These are phyloP conservation scores for Mythimna impura DNA, from an alignment of 2,888 invertebrate species.

Conservation along the genomic window DNA sequence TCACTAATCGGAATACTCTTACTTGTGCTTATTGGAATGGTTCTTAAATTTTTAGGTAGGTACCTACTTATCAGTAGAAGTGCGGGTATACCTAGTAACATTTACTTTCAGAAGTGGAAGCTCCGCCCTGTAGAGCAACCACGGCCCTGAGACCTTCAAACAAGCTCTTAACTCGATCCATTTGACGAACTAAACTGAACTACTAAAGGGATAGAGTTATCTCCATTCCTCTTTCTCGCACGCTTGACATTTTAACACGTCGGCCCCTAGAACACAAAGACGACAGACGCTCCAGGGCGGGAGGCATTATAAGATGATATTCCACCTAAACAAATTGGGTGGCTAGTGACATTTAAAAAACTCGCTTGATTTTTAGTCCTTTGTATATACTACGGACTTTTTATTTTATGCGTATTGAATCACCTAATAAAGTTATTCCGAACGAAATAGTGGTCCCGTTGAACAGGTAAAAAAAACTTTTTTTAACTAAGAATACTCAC, in stretches of 20 bases:
- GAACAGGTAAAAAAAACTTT: neutral
- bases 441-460: neutral
- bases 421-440: neutral
- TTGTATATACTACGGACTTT: neutral
- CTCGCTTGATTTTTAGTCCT: neutral
- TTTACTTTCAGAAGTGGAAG: neutral
- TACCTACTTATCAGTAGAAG: slow-evolving; percentile 34
- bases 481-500: slow-evolving; percentile 4
- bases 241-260: too few relatives aligned
- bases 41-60: slow-evolving; percentile 1
- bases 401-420: neutral
- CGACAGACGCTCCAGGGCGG: too few relatives aligned
- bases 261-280: too few relatives aligned
- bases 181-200: too few relatives aligned
- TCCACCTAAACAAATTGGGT: neutral
- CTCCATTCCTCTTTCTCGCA: too few relatives aligned
- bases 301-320: too few relatives aligned
- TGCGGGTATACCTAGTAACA: slow-evolving; percentile 11
- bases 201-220: too few relatives aligned
- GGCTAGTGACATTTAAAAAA: neutral
- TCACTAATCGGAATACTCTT: slow-evolving; percentile 17
- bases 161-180: too few relatives aligned
- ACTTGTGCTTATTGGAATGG: slow-evolving; percentile 2
- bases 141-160: too few relatives aligned
- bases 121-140: too few relatives aligned